Conservation (phyloP, 2,113 vertebrate species). For the Xiphias gladius region DNA sequence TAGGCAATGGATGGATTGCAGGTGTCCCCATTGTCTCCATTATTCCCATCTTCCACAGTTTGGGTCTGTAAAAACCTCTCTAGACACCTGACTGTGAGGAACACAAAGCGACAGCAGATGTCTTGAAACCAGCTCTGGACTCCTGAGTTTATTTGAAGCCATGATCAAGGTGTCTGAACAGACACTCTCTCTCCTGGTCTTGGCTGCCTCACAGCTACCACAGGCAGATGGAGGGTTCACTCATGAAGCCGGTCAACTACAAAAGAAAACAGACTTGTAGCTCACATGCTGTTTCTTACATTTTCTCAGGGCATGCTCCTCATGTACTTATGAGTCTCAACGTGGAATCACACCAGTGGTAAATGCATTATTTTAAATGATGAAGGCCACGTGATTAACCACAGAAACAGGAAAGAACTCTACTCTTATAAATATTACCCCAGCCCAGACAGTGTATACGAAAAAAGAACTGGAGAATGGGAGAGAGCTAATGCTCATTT, state of each 20-base stretch:
- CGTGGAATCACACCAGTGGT: neutral
- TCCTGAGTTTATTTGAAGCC: constrained; percentile 40
- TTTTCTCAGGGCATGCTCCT: neutral
- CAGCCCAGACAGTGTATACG: neutral
- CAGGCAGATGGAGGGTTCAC: constrained; percentile 47
- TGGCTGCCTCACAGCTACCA: constrained; percentile 23
- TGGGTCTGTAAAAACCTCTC: constrained; percentile 12
- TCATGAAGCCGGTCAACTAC: constrained; percentile 19
- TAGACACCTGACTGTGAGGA: constrained; percentile 35
- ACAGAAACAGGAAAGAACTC: constrained; percentile 49
- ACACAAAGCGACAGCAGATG: constrained; percentile 55
- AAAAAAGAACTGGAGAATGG: constrained; percentile 5
- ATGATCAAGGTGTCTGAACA: constrained; percentile 38
- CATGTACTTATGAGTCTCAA: neutral
- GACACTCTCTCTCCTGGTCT: constrained; percentile 35
- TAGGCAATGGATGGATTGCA: neutral
- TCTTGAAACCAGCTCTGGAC: constrained; percentile 47
- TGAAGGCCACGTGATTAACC: neutral
- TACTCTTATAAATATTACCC: constrained; percentile 45
- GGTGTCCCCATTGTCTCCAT: neutral
- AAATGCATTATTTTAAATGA: neutral
- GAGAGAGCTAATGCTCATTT: constrained; percentile 52
- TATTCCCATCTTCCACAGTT: constrained; percentile 22
- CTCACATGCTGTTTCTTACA: constrained; percentile 20
- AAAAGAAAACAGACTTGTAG: neutral